Conservation (phyloP, 2,113 vertebrate genomes). For the Lepus timidus region DNA sequence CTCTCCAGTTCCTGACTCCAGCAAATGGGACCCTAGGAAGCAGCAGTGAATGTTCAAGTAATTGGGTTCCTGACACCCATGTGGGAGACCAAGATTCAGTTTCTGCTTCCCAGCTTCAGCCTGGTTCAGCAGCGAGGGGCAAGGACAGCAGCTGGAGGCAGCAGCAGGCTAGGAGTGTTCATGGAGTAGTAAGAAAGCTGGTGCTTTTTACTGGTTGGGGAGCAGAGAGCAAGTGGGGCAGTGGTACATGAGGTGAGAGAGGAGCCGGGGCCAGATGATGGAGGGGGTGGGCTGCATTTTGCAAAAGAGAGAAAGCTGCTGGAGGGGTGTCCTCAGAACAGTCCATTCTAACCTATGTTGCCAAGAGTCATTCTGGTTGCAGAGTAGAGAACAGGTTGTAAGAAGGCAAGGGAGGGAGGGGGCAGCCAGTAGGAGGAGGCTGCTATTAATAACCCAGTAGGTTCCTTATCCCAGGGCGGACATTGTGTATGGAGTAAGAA, state of each 20-base stretch:
- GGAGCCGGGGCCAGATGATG: too few relatives aligned
- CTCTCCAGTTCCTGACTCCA: too few relatives aligned
- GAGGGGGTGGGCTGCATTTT: not conserved
- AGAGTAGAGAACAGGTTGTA: not conserved
- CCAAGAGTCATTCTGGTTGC: not conserved
- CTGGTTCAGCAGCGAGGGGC: not conserved
- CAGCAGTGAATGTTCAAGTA: too few relatives aligned
- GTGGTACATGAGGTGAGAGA: not conserved
- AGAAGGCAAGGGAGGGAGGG: not conserved
- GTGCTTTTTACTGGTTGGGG: not conserved
- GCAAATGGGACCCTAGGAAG: too few relatives aligned
- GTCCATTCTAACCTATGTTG: not conserved
- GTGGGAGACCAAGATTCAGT: too few relatives aligned
- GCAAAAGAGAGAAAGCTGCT: not conserved
- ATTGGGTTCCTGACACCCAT: too few relatives aligned
- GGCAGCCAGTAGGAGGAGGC: not conserved
- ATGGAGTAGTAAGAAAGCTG: not conserved
- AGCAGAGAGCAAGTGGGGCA: not conserved
- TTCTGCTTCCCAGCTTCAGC: too few relatives aligned
- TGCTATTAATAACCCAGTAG: not conserved
- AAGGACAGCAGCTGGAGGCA: not conserved
- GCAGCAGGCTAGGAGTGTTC: rapidly evolving
- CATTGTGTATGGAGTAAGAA: not conserved
- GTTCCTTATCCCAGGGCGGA: not conserved
- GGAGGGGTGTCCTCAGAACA: not conserved